Conservation (phyloP, 2,797 vertebrate genomes). For the Periparus ater region DNA sequence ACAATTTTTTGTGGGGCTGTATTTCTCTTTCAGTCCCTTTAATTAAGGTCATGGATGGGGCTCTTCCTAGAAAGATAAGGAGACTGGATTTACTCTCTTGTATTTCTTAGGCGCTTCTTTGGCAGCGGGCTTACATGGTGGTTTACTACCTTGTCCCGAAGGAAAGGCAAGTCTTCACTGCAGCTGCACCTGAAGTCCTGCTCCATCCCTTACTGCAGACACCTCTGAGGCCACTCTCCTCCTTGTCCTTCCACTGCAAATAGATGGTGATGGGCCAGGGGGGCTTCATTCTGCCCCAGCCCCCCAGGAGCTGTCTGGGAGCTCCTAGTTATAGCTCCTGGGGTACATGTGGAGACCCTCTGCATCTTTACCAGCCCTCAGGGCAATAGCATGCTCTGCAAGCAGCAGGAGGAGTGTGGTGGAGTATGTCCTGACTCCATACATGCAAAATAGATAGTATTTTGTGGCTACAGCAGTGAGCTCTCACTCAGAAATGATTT, state of each 20-base stretch:
- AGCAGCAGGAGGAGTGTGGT: background rate
- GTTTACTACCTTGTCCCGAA: background rate
- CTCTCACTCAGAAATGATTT: background rate
- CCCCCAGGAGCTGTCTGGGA: background rate
- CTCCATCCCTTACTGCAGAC: background rate
- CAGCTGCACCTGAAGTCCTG: background rate
- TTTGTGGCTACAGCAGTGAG: background rate
- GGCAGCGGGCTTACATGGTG: background rate
- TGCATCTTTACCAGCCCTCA: background rate
- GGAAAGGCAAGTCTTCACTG: background rate
- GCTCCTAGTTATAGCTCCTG: background rate
- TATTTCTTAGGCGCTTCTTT: background rate
- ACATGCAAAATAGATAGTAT: background rate
- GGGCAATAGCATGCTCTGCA: background rate
- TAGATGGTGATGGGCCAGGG: background rate
- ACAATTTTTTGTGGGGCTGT: background rate
- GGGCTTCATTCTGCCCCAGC: background rate
- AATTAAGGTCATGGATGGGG: background rate
- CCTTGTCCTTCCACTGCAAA: background rate
- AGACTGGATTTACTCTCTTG: background rate
- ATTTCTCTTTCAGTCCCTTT: conserved; percentile 49
- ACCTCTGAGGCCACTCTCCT: background rate
- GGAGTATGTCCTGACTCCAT: background rate
- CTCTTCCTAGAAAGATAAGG: conserved; percentile 21
- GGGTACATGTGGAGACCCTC: background rate